phyloP scores from a whole-genome alignment of 2,113 vertebrate genomes.

The Oryctolagus cuniculus region DNA sequence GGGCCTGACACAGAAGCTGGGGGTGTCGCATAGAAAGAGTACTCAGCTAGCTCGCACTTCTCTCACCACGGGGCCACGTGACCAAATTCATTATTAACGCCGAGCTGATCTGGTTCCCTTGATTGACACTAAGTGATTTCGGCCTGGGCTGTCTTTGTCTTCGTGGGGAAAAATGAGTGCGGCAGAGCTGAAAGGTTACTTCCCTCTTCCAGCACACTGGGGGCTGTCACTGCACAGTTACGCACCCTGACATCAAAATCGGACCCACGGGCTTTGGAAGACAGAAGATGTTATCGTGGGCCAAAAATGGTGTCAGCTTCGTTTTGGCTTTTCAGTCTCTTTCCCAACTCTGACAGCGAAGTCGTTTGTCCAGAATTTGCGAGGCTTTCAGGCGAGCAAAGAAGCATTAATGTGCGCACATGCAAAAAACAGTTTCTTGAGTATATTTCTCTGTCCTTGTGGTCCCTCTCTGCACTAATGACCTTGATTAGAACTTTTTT shows the following conservation, averaged over 20 bases:
- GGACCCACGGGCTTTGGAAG: constrained; percentile 69
- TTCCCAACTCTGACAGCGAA: constrained; percentile 73
- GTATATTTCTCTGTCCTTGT: not conserved
- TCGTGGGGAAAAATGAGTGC: constrained; percentile 80
- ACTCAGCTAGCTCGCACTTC: constrained; percentile 72
- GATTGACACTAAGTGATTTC: constrained; percentile 87
- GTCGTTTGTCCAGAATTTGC: constrained; percentile 68
- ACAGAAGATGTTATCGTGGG: constrained; percentile 79
- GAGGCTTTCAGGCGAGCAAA: constrained; percentile 60
- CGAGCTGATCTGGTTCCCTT: constrained; percentile 83
- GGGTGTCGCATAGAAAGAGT: constrained; percentile 79
- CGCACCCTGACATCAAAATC: constrained; percentile 77
- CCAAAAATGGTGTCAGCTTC: constrained; percentile 78
- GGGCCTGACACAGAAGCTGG: constrained; percentile 74
- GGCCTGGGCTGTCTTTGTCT: constrained; percentile 86
- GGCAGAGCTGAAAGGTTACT: constrained; percentile 84
- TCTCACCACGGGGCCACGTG: constrained; percentile 75
- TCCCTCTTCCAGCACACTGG: constrained; percentile 70
- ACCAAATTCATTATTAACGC: constrained; percentile 83
- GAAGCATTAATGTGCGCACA: constrained; percentile 27
- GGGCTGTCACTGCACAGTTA: constrained; percentile 70
- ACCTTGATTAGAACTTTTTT: not conserved
- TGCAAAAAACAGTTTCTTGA: not conserved
- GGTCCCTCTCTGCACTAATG: not conserved
- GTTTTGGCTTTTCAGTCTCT: constrained; percentile 70